These are phyloP conservation scores for Cheilosia grossa DNA, from an alignment of 2,888 invertebrate species.

Conservation along the genomic window DNA sequence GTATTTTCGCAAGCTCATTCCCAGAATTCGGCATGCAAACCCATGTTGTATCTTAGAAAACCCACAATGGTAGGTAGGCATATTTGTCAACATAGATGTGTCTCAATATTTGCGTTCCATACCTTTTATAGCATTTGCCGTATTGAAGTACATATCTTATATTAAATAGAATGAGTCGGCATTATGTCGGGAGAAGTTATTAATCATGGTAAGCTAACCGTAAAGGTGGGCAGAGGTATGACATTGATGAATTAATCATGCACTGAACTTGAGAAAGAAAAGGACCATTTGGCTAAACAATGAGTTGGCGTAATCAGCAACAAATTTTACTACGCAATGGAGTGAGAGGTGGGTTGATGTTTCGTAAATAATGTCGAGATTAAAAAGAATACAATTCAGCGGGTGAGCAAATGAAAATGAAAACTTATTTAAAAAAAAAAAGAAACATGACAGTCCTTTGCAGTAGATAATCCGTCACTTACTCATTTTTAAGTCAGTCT, in stretches of 20 bases:
- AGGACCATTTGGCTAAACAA: too few relatives aligned
- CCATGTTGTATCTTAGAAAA: background rate
- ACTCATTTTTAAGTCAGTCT: too few relatives aligned
- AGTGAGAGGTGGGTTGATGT: too few relatives aligned
- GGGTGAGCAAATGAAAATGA: too few relatives aligned
- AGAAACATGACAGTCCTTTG: too few relatives aligned
- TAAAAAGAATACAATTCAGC: too few relatives aligned
- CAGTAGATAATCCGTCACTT: too few relatives aligned
- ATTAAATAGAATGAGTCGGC: conserved; percentile 26
- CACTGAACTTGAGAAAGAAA: background rate
- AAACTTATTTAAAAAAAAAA: too few relatives aligned
- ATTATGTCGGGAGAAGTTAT: conserved; percentile 21
- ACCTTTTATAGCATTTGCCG: conserved; percentile 12
- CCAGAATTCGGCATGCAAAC: background rate
- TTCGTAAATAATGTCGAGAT: too few relatives aligned
- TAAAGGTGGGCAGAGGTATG: background rate
- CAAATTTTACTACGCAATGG: too few relatives aligned
- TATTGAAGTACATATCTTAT: conserved; percentile 22
- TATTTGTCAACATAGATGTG: conserved; percentile 37
- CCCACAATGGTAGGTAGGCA: background rate
- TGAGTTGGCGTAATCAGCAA: too few relatives aligned
- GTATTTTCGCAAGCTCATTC: conserved; percentile 22
- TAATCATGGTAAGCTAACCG: conserved; percentile 19
- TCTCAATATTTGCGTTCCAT: conserved; percentile 18
- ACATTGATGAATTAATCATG: conserved; percentile 36